Conservation (phyloP, 2,888 invertebrate species). For the Cosmia pyralina region DNA sequence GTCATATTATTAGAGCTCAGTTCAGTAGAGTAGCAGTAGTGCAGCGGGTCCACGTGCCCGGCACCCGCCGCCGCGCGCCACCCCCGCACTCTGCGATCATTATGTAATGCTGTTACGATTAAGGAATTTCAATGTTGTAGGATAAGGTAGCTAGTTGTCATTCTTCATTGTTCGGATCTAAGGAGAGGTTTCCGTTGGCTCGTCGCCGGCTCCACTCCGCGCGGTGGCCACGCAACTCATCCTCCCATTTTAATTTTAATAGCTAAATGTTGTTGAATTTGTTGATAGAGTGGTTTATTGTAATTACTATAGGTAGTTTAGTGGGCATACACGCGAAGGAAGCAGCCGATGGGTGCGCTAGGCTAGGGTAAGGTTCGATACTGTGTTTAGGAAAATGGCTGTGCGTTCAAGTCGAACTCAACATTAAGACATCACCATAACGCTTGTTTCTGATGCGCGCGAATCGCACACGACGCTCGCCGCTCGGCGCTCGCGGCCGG, state of each 20-base stretch:
- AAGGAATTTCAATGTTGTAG: constrained; percentile 83
- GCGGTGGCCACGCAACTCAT: constrained; percentile 72
- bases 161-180: constrained; percentile 70
- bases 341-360: constrained; percentile 83
- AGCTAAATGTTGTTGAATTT: constrained; percentile 90
- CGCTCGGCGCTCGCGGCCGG: constrained; percentile 51
- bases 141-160: constrained; percentile 84
- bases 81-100: constrained; percentile 64
- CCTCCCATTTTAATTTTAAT: constrained; percentile 86
- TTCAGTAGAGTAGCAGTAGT: constrained; percentile 54
- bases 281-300: constrained; percentile 89
- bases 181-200: constrained; percentile 56
- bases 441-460: constrained; percentile 70
- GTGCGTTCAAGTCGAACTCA: constrained; percentile 86
- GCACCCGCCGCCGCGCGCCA: constrained; percentile 44
- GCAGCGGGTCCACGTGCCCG: constrained; percentile 23
- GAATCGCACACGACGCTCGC: constrained; percentile 72
- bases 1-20: constrained; percentile 68
- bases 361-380: constrained; percentile 82
- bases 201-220: constrained; percentile 58
- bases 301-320: constrained; percentile 85
- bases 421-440: constrained; percentile 80
- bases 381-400: constrained; percentile 87
- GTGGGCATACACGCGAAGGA: constrained; percentile 81
- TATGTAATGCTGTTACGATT: constrained; percentile 74